Conservation (phyloP, 2,888 invertebrate genomes). For the Tillus elongatus region DNA sequence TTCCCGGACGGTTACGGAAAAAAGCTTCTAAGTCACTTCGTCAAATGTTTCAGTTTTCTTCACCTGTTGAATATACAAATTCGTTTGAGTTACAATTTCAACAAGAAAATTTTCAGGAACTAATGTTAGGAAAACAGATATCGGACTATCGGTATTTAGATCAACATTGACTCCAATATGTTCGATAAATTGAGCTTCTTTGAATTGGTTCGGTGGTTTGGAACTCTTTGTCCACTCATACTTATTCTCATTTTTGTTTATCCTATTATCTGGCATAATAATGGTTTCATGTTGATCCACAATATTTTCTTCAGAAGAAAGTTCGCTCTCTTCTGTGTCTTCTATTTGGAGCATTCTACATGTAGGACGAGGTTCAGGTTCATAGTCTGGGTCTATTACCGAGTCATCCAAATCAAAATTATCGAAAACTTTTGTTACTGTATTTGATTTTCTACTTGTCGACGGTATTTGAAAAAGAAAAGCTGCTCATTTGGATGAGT, state of each 20-base stretch:
- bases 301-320: constrained; percentile 1
- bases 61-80: constrained; percentile 6
- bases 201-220: constrained; percentile 4
- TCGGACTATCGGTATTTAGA: constrained; percentile 6
- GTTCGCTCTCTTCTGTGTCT: background rate
- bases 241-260: constrained; percentile 4
- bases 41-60: background rate
- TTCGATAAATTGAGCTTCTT: constrained; percentile 5
- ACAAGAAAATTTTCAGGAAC: constrained; percentile 6
- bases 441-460: constrained; percentile 1
- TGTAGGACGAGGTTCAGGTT: constrained; percentile 1
- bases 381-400: constrained; percentile 4
- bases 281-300: background rate
- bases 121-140: constrained; percentile 6
- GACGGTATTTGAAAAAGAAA: background rate
- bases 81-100: constrained; percentile 7
- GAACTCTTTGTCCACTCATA: constrained; percentile 6
- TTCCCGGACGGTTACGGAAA: too few species aligned
- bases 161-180: constrained; percentile 5
- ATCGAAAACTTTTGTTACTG: constrained; percentile 1
- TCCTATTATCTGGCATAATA: background rate
- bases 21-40: background rate
- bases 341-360: background rate
- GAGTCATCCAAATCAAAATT: constrained; percentile 7
- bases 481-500: constrained; percentile 5